Base-by-base conservation (phyloP, 2,888 invertebrate genomes). In the Trichacis sp. region DNA sequence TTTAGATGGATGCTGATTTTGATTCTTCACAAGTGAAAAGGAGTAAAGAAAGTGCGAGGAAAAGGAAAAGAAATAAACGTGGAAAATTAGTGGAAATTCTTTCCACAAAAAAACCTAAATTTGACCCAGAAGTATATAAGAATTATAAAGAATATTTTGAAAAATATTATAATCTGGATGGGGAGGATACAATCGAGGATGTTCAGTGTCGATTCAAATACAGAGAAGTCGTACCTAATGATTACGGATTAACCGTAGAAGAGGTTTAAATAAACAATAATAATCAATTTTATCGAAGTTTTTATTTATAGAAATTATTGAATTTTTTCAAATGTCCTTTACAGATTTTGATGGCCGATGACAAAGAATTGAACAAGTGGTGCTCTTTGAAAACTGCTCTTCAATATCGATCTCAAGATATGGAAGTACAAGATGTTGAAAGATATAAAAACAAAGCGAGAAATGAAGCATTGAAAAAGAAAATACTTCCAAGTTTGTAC, bases 361-460 rank as follows among this genome's bases (percentile, higher is more conserved):
- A 98, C 82, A 92, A 90, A 71, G 98, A 98, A 84, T 86, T 99
- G 6, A 98, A 99, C 76, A 90, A 91, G 74, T 99, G 98, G 99
- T 96, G 93, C 72, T 95, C 97, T 0, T 85, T 98, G 2, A 97
- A 95, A 85, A 95, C 92, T 85, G 88, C 95, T 0, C 88, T 92
- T n/a, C 92, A 92, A 77, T 89, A 92, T 74, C 88, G 93, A 24
- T 89, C 93, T 0, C 91, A 92, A 3, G 87, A 92, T 55, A 90
- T 91, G 11, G 98, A 98, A 85, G 87, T 88, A 66, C 90, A 91
- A 56, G 97, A 98, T 64, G 88, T 92, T 9, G 89, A 89, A 62
- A 89, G 90, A 0, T 98, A 92, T 85, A 84, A 88, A 69, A 88
- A 89, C 73, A 95, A 93, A 82, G 91, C 92, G 0, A 86, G 87